Conservation (phyloP, 2,113 vertebrate genomes). For the Ctenomys sociabilis region DNA sequence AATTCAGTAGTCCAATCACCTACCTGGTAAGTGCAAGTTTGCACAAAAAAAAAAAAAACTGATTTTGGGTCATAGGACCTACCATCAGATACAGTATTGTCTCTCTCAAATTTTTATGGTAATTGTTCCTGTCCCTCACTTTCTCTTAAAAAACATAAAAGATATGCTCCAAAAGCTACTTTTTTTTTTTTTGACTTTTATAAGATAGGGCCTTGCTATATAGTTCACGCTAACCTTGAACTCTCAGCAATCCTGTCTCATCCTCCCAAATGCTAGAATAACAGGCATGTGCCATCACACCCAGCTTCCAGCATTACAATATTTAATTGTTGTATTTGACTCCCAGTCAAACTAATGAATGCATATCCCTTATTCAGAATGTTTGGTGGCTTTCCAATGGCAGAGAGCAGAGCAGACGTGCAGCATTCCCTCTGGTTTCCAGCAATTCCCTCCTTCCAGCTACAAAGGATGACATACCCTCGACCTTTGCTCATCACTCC, state of each 20-base stretch:
- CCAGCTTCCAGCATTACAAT: background rate
- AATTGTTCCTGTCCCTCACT: background rate
- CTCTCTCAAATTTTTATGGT: background rate
- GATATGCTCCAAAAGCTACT: background rate
- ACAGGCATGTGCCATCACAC: background rate
- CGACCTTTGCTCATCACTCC: background rate
- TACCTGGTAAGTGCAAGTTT: too few relatives aligned
- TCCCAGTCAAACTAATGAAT: background rate
- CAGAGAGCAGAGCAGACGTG: background rate
- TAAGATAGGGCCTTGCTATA: background rate
- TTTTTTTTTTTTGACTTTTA: background rate
- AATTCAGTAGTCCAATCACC: too few relatives aligned
- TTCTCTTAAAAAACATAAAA: background rate
- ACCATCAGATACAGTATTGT: background rate
- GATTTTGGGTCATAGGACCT: background rate
- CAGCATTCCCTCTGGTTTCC: background rate
- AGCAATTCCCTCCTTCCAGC: background rate
- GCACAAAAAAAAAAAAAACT: background rate
- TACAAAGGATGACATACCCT: background rate
- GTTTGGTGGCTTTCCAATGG: background rate
- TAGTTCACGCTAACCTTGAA: background rate
- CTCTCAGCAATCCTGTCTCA: background rate
- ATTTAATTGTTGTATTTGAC: background rate
- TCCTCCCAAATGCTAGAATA: background rate
- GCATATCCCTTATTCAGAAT: background rate